A percentile compares a stretch with the other conserved stretches of the same genome.
phyloP scores from a whole-genome alignment of 2,113 vertebrate genomes.

The Corythornis cristatus region DNA sequence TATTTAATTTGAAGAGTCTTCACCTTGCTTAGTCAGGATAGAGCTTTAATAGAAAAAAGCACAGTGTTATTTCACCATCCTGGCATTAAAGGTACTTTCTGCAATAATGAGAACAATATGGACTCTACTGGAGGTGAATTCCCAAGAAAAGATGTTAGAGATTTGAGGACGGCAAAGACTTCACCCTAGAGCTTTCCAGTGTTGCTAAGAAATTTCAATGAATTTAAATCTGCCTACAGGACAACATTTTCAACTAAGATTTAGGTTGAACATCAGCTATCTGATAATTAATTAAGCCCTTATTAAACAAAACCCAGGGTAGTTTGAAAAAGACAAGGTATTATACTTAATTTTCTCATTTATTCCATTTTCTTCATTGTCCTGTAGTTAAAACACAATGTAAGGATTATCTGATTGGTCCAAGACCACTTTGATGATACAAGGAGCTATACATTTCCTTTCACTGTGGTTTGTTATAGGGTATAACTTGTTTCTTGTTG shows the following conservation, averaged over 20 bases:
- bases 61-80: neutral
- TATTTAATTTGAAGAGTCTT: neutral
- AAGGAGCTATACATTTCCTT: neutral
- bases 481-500: conserved; percentile 94
- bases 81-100: neutral
- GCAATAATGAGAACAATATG: neutral
- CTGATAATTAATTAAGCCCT: fast-evolving
- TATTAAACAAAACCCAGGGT: neutral
- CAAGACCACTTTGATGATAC: neutral
- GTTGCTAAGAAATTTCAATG: neutral
- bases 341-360: neutral
- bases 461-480: conserved; percentile 71
- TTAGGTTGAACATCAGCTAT: neutral
- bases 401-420: neutral
- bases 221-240: neutral
- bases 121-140: neutral
- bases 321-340: neutral
- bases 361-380: neutral
- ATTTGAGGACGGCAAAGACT: neutral
- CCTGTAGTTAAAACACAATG: neutral
- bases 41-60: neutral
- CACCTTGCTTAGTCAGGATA: neutral
- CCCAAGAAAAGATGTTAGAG: neutral
- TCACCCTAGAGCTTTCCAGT: neutral
- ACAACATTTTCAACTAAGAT: neutral